Conservation (phyloP, 2,797 vertebrate species). For the Loris lydekkerianus region DNA sequence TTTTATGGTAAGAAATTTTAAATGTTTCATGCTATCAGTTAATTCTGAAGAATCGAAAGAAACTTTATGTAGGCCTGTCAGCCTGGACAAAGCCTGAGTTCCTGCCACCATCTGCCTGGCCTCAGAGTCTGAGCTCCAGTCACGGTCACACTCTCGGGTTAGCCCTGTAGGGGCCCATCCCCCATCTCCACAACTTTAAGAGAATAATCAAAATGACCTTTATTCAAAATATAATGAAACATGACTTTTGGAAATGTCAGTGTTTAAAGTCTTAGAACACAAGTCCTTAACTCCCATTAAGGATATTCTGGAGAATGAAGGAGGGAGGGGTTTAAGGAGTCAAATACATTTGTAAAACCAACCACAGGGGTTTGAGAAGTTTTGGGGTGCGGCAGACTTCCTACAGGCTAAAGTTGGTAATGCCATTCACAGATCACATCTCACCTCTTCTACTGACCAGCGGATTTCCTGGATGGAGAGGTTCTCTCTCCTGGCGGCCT, state of each 20-base stretch:
- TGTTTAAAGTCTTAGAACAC: background rate
- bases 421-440: background rate
- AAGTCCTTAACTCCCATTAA: background rate
- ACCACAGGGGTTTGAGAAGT: background rate
- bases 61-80: background rate
- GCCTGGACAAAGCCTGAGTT: constrained; percentile 3
- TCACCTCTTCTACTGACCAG: background rate
- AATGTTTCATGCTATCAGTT: background rate
- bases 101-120: background rate
- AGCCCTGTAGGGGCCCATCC: background rate
- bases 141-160: background rate
- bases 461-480: background rate
- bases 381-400: background rate
- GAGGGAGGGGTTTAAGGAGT: background rate
- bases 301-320: background rate
- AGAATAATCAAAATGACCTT: constrained; percentile 25
- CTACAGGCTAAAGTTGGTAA: background rate
- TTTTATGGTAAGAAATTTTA: constrained; percentile 34
- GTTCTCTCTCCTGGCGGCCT: background rate
- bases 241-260: background rate
- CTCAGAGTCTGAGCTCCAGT: background rate
- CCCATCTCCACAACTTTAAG: background rate
- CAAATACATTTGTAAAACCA: background rate
- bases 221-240: constrained; percentile 36
- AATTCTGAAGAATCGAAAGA: constrained; percentile 49